Evolutionary conservation across 2,888 invertebrate genomes (phyloP), one percentile per base, ranked within the genome.

Genomic region (Xestia rhomboidea): DNA sequence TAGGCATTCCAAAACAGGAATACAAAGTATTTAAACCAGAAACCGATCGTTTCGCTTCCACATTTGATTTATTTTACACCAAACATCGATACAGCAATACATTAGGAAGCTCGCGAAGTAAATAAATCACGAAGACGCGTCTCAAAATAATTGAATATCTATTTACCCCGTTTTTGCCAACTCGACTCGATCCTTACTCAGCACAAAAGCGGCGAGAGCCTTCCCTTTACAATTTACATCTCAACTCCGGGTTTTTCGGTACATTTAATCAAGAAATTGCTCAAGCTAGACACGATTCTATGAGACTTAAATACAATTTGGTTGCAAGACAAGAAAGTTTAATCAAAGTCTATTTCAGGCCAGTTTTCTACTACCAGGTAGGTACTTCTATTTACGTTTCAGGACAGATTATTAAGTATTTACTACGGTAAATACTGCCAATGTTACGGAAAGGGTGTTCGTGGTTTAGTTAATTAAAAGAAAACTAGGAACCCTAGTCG

Each of bases 241-340:
- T 77, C 77, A 51, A 62, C 64, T 70, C 51, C 51, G 79, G 73
- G 87, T 87, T 86, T 86, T 86, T 85, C 82, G 73, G 77, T 67
- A 86, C 85, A 86, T 87, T 86, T 86, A 86, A 86, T 86, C 82
- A 87, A 77, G 79, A 73, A 82, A 87, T 86, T 82, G 73, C 75
- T 80, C 66, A 79, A 82, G 76, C 86, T 80, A 87, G 84, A 83
- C 74, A 73, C 73, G 75, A 44, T 75, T 85, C 70, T 82, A 81
- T 73, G 62, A 68, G 68, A 68, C 62, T 76, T 57, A 38, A 83
- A 62, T 77, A 73, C 38, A 77, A 74, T 75, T 71, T 73, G 8
- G 72, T 64, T 76, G 60, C 49, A 76, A 54, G 76, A 80, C 73
- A 74, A 72, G 73, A 66, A 62, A 34, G 76, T 76, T 76, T 68